phyloP scores from a whole-genome alignment of 2,797 vertebrate species.

The Acanthurus leucopareius region DNA sequence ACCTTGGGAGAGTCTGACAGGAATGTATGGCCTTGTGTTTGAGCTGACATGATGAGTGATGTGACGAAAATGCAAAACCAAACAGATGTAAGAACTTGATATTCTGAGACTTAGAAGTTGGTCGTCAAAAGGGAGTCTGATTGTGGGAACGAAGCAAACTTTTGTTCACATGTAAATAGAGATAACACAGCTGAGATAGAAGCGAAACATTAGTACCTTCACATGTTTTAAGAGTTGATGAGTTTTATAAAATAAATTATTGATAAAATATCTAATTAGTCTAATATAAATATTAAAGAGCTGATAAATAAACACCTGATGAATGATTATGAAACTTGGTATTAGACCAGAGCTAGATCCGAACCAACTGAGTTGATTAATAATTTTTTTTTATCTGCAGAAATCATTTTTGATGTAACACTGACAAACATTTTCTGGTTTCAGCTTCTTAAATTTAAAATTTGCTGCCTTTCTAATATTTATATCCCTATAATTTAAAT shows the following conservation, averaged over 20 bases:
- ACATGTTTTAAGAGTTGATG: too few relatives aligned
- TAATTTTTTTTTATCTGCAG: too few relatives aligned
- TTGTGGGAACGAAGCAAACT: neutral
- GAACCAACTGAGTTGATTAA: neutral
- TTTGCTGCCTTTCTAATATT: neutral
- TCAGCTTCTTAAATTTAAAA: neutral
- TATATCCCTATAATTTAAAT: neutral
- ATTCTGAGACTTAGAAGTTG: neutral
- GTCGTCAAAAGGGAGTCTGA: neutral
- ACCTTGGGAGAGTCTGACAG: neutral
- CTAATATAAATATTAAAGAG: neutral
- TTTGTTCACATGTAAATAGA: neutral
- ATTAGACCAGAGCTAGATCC: neutral
- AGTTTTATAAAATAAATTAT: neutral
- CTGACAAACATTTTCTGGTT: neutral
- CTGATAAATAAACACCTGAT: neutral
- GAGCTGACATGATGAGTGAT: neutral
- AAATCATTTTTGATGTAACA: neutral
- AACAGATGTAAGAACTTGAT: neutral
- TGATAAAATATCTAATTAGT: neutral
- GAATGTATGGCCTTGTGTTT: neutral
- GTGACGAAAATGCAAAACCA: neutral
- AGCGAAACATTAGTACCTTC: neutral
- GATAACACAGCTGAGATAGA: neutral
- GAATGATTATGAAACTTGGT: neutral